These are phyloP conservation scores for Phalacrocorax pelagicus DNA, from an alignment of 2,113 vertebrate genomes.

Conservation along the genomic window DNA sequence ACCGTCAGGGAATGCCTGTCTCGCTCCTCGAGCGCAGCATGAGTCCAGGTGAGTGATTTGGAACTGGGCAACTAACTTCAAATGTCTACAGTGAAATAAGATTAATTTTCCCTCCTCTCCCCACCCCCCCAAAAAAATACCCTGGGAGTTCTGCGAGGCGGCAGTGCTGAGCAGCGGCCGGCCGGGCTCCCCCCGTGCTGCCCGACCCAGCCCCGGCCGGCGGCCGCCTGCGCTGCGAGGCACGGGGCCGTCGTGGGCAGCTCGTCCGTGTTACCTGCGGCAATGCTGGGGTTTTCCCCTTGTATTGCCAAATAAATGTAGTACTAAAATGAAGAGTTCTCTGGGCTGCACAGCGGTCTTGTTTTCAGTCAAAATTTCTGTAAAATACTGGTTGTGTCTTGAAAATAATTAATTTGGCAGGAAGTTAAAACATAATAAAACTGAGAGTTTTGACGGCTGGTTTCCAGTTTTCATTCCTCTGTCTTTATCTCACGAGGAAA, in stretches of 20 bases:
- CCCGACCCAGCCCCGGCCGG: not conserved
- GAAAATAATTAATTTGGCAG: slow-evolving; percentile 30
- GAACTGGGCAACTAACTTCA: not conserved
- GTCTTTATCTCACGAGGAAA: slow-evolving; percentile 40
- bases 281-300: not conserved
- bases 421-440: not conserved
- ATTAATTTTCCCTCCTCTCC: not conserved
- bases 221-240: accelerated
- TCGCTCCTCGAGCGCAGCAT: accelerated
- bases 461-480: slow-evolving; percentile 28
- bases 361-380: not conserved
- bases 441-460: not conserved
- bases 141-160: not conserved
- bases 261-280: not conserved
- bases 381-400: not conserved
- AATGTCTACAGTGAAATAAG: not conserved
- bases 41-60: not conserved
- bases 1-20: not conserved
- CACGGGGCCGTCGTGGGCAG: accelerated
- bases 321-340: not conserved
- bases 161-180: not conserved
- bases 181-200: not conserved
- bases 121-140: accelerated
- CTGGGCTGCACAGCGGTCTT: not conserved
- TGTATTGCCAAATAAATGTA: not conserved